Conservation (phyloP, 2,113 vertebrate species). For the Onychostoma macrolepis region DNA sequence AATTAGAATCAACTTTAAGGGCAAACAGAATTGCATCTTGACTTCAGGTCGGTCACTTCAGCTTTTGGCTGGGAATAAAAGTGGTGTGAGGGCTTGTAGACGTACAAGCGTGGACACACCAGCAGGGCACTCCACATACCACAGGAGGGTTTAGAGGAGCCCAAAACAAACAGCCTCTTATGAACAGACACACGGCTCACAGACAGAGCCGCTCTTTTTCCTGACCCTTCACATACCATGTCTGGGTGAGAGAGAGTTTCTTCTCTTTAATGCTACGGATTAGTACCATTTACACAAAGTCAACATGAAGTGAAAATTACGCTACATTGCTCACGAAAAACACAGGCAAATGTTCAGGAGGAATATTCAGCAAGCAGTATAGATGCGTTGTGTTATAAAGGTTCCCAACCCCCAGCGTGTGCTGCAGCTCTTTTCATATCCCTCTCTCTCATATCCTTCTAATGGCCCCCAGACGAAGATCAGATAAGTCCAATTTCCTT, state of each 20-base stretch:
- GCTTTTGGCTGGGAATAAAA: not conserved
- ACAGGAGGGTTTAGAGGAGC: constrained; percentile 29
- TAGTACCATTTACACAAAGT: not conserved
- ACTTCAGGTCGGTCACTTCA: not conserved
- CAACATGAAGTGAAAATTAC: not conserved
- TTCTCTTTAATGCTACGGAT: not conserved
- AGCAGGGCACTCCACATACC: constrained; percentile 12
- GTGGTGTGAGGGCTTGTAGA: not conserved
- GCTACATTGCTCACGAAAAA: no score
- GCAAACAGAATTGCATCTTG: not conserved
- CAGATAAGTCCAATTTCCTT: constrained; percentile 53
- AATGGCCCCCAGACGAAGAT: constrained; percentile 45
- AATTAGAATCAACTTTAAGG: constrained; percentile 1
- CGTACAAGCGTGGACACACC: not conserved
- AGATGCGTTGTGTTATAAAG: not conserved
- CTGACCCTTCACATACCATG: not conserved
- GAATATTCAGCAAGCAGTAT: not conserved
- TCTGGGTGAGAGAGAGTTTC: not conserved
- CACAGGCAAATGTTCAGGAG: not conserved
- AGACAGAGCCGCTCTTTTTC: constrained; percentile 10
- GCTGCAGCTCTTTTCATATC: not conserved
- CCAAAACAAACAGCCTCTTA: constrained; percentile 55
- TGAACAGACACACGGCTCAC: constrained; percentile 20
- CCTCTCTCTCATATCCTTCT: constrained; percentile 1
- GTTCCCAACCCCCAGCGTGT: not conserved